These are phyloP conservation scores for Eurois occulta DNA, from an alignment of 2,888 invertebrate genomes.

Conservation along the genomic window DNA sequence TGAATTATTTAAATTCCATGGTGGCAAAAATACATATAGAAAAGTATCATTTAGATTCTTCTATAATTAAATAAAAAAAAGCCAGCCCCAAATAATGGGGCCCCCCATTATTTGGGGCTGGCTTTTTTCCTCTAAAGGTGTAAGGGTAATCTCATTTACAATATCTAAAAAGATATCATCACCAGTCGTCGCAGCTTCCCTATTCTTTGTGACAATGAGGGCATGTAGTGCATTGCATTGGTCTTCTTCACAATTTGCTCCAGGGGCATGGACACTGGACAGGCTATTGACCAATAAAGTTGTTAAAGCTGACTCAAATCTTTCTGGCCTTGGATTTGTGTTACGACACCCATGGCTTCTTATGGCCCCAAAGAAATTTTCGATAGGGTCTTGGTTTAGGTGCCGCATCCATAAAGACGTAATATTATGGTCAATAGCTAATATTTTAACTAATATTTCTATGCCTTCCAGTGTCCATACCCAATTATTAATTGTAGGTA, in stretches of 20 bases:
- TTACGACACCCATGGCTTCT: constrained; percentile 36
- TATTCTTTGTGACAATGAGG: constrained; percentile 5
- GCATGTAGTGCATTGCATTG: constrained; percentile 21
- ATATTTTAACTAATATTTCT: constrained; percentile 13
- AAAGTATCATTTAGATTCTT: no score
- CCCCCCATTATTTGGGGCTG: constrained; percentile 13
- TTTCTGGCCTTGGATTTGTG: constrained; percentile 19
- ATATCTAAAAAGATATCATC: constrained; percentile 6
- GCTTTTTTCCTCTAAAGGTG: constrained; percentile 6
- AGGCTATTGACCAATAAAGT: constrained; percentile 47
- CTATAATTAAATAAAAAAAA: no score
- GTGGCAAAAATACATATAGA: no score
- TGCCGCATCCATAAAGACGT: constrained; percentile 34
- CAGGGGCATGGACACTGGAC: constrained; percentile 36
- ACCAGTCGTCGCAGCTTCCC: constrained; percentile 14
- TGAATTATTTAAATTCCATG: no score
- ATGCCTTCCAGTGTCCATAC: constrained; percentile 31
- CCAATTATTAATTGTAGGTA: constrained; percentile 19
- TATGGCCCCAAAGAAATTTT: constrained; percentile 45
- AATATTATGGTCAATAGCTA: constrained; percentile 17
- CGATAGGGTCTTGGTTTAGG: constrained; percentile 44
- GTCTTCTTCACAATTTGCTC: constrained; percentile 55
- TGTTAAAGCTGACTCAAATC: constrained; percentile 29
- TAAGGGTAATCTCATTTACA: constrained; percentile 19
- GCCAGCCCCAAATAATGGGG: no score